Conservation (phyloP, 2,797 vertebrate genomes). For the Thaleichthys pacificus region DNA sequence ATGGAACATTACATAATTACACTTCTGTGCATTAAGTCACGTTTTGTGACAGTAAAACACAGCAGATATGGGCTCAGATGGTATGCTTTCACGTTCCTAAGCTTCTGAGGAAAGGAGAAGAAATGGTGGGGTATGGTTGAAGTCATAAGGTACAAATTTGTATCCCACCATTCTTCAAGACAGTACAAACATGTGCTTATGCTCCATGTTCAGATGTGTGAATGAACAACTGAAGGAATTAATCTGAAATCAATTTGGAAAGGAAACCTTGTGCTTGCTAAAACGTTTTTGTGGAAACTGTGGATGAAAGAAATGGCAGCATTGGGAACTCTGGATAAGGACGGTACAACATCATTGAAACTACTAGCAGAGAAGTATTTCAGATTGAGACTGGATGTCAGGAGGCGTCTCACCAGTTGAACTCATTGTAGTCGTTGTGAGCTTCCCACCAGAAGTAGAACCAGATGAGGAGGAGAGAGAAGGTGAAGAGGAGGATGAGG, state of each 20-base stretch:
- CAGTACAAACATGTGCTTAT: neutral
- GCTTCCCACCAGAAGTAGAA: slow-evolving; percentile 84
- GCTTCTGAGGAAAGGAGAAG: neutral
- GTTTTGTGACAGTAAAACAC: neutral
- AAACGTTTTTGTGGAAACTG: slow-evolving; percentile 6
- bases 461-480: slow-evolving; percentile 77
- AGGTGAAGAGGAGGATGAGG: slow-evolving; percentile 75
- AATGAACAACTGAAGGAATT: neutral
- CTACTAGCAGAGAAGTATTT: neutral
- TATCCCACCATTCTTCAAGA: too few species aligned
- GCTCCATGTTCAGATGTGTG: neutral
- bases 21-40: neutral
- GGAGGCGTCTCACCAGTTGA: slow-evolving; percentile 76
- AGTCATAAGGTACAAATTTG: neutral
- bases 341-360: neutral
- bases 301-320: neutral
- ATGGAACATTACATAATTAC: neutral
- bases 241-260: neutral
- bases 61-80: neutral
- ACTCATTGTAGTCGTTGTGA: slow-evolving; percentile 79
- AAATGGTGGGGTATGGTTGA: neutral
- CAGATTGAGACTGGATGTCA: neutral
- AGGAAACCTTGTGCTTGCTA: neutral
- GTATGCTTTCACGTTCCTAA: neutral
- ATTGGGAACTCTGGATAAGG: neutral